phyloP scores from a whole-genome alignment of 2,888 invertebrate genomes.

The Cactoblastis cactorum region DNA sequence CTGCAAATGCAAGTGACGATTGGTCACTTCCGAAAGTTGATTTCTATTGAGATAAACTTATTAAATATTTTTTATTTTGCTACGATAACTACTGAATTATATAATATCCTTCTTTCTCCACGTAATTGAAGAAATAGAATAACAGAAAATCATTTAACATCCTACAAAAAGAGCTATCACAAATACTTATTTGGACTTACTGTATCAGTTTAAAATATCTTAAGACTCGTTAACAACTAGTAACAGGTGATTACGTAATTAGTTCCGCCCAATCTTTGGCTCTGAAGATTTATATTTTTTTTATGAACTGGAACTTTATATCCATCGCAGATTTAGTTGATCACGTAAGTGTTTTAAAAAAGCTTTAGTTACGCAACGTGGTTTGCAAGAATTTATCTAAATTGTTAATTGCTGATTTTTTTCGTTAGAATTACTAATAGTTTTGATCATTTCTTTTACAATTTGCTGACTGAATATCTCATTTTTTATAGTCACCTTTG shows the following conservation, averaged over 20 bases:
- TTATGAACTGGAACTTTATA: background rate
- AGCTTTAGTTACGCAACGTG: background rate
- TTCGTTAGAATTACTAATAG: background rate
- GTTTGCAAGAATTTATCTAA: background rate
- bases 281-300: constrained; percentile 2
- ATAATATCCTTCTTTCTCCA: background rate
- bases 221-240: background rate
- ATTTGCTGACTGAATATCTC: too few species aligned
- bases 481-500: too few species aligned
- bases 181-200: background rate
- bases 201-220: background rate
- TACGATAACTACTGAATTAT: background rate
- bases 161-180: background rate
- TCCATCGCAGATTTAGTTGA: background rate
- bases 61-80: too few species aligned
- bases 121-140: background rate
- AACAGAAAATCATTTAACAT: background rate
- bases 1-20: too few species aligned
- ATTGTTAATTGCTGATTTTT: background rate
- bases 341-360: background rate
- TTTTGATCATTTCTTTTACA: background rate
- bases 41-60: too few species aligned
- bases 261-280: constrained; percentile 6
- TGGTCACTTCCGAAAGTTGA: too few species aligned
- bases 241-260: constrained; percentile 12